Evolutionary conservation across 2,797 vertebrate genomes (phyloP), one percentile per base, ranked within the genome.

Genomic region (Danio albolineatus): DNA sequence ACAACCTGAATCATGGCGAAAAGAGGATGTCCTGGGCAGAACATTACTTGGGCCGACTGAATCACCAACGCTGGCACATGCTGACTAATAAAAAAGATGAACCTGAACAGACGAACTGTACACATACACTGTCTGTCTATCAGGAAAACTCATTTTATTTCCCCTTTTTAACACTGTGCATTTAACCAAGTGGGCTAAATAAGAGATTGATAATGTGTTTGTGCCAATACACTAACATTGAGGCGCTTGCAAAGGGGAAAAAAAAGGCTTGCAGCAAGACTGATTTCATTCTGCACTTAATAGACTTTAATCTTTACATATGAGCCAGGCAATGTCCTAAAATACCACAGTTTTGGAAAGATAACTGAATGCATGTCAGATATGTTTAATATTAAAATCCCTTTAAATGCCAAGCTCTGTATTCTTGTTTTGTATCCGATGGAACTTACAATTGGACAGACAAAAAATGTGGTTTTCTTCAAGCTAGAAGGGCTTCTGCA

Each of bases 21-120:
- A 67, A 65, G 38, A 46, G 43, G 49, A 66, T 67, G 51, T 57
- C 17, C 53, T 67, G 21, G 10, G 38, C 21, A 59, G 48, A 0
- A 4, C 39, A 61, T 54, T 65, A 43, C 28, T 76, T 10, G 3
- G 10, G 10, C 21, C 16, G 14, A 14, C 44, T 66, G 51, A 77
- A 67, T 67, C 41, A 57, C 67, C 46, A 77, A 12, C 1, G 0
- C 2, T 44, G 7, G 41, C 21, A 67, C 53, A 77, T 13, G 53
- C 57, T 67, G 75, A 77, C 51, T 67, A 57, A 77, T 65, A 28
- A 28, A 43, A 60, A 44, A 56, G 51, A n/a, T 43, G 17, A 72
- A 57, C 17, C 7, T 72, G 7, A 71, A 56, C 14, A 19, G 17
- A 56, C 51, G 41, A 10, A 54, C 14, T 4, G 5, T 54, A 16